Percentiles rank a stretch among this genome's conserved stretches.
Conservation (phyloP, 37 sponge, comb jelly and placozoan genomes). For the Chondrilla cf. caribensis region DNA sequence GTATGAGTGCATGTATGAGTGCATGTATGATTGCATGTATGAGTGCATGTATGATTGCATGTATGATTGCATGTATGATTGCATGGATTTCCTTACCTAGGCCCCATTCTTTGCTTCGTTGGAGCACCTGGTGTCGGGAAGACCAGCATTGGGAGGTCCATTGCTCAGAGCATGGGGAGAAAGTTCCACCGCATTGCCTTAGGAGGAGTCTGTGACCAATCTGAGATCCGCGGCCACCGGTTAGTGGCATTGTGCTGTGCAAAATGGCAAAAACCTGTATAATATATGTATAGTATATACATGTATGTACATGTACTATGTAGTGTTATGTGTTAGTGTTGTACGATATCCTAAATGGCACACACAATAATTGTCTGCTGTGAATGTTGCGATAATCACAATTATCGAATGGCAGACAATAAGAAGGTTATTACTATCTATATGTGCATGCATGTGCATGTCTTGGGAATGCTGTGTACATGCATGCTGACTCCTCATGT, state of each 20-base stretch:
- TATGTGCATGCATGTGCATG: neutral
- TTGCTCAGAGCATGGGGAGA: conserved; percentile 78
- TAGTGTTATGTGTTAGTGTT: neutral
- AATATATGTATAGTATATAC: too few relatives aligned
- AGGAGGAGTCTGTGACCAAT: conserved; percentile 85
- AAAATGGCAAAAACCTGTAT: too few relatives aligned
- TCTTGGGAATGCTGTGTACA: neutral
- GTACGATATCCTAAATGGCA: neutral
- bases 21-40: too few relatives aligned
- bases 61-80: too few relatives aligned
- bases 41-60: too few relatives aligned
- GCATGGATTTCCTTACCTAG: too few relatives aligned
- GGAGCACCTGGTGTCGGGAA: conserved; percentile 93
- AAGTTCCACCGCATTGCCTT: conserved; percentile 86
- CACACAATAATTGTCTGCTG: too few relatives aligned
- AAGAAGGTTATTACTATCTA: too few relatives aligned
- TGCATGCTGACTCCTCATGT: neutral
- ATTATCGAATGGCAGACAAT: too few relatives aligned
- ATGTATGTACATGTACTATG: neutral
- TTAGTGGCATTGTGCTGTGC: neutral
- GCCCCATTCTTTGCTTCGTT: conserved; percentile 90
- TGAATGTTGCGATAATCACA: too few relatives aligned
- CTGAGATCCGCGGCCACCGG: conserved; percentile 90
- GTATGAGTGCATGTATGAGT: too few relatives aligned
- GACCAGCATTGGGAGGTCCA: conserved; percentile 85